Evolutionary conservation across 2,888 invertebrate genomes (phyloP).

Genomic region (Sepiola atlantica): DNA sequence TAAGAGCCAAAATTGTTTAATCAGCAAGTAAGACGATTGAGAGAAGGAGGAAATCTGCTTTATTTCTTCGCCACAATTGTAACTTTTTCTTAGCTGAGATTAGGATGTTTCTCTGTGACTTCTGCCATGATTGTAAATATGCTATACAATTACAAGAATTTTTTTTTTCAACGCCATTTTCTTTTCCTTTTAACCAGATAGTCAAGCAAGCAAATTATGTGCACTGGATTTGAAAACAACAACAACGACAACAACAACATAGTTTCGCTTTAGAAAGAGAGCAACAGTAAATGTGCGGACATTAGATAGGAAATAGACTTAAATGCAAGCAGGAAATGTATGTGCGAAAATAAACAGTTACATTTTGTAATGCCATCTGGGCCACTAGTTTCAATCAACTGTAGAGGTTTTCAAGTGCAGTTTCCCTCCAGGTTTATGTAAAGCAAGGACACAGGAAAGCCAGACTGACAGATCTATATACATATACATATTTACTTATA

Average conservation of each 20-base stretch:
- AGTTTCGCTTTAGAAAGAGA: no score
- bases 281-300: not conserved
- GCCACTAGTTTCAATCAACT: not conserved
- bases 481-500: not conserved
- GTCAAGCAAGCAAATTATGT: not conserved
- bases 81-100: no score
- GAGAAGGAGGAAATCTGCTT: no score
- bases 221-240: not conserved
- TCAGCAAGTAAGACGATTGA: no score
- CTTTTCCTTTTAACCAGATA: not conserved
- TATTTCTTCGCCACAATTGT: no score
- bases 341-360: not conserved
- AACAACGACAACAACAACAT: not conserved
- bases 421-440: not conserved
- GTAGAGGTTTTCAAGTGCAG: conserved; percentile 18
- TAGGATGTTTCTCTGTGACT: no score
- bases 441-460: not conserved
- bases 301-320: not conserved
- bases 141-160: no score
- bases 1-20: no score
- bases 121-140: no score
- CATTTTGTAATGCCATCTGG: not conserved
- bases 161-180: not conserved
- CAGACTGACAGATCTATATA: not conserved
- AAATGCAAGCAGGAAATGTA: not conserved